phyloP scores from a whole-genome alignment of 2,797 vertebrate genomes.

The Rhynchonycteris naso region DNA sequence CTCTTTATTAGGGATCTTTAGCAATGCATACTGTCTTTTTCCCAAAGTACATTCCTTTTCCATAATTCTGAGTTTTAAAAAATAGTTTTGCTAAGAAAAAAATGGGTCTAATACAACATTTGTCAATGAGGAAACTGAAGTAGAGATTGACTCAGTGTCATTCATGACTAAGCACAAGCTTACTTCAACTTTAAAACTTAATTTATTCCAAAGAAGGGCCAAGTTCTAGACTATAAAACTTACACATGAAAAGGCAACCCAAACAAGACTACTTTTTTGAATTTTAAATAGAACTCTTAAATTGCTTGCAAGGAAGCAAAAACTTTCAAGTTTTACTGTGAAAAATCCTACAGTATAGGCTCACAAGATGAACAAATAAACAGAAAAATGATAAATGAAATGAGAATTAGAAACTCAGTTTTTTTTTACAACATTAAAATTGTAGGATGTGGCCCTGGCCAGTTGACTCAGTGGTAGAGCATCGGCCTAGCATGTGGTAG shows the following conservation, averaged over 20 bases:
- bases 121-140: constrained; percentile 57
- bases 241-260: constrained; percentile 78
- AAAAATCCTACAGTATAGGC: constrained; percentile 36
- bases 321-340: constrained; percentile 68
- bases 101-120: background rate
- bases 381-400: constrained; percentile 11
- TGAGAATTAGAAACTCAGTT: background rate
- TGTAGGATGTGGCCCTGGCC: background rate
- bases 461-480: no score
- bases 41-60: constrained; percentile 5
- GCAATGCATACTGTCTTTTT: constrained; percentile 16
- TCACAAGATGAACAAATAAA: constrained; percentile 64
- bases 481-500: no score
- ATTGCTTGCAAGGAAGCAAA: constrained; percentile 73
- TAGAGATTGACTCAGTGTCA: background rate
- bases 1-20: constrained; percentile 27
- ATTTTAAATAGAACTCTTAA: constrained; percentile 80
- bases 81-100: constrained; percentile 50
- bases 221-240: constrained; percentile 78
- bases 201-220: constrained; percentile 78
- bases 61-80: constrained; percentile 47
- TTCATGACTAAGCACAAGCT: constrained; percentile 59
- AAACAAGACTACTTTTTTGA: constrained; percentile 76
- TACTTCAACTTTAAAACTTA: constrained; percentile 69
- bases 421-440: background rate